A percentile compares a stretch with the other conserved stretches of the same genome.
phyloP scores from a whole-genome alignment of 2,888 invertebrate species.

The Rhagonycha lutea region DNA sequence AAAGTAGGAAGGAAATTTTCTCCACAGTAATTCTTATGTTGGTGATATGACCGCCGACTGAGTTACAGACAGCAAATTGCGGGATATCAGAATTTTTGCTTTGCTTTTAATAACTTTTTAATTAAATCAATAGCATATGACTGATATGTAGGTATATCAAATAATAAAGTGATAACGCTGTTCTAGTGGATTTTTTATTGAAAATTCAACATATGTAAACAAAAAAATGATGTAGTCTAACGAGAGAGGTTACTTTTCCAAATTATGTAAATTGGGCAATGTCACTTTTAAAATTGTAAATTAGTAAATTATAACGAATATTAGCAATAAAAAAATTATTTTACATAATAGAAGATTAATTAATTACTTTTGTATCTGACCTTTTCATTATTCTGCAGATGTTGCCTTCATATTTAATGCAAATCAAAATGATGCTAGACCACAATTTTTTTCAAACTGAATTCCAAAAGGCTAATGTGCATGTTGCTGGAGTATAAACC shows the following conservation, averaged over 20 bases:
- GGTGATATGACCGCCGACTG: not conserved
- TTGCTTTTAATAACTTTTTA: not conserved
- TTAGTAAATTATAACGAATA: not conserved
- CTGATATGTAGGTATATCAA: not conserved
- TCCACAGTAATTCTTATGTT: no score
- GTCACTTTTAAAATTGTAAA: not conserved
- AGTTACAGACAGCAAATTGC: not conserved
- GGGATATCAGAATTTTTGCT: not conserved
- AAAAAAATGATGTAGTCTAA: not conserved
- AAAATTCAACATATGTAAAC: not conserved
- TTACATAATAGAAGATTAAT: not conserved
- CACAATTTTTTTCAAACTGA: not conserved
- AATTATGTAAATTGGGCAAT: not conserved
- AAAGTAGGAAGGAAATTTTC: no score
- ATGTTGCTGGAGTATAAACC: not conserved
- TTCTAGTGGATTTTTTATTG: not conserved
- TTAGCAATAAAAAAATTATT: not conserved
- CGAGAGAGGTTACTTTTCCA: not conserved
- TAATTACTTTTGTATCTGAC: not conserved
- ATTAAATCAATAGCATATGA: not conserved
- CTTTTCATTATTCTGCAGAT: not conserved
- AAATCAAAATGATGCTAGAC: not conserved
- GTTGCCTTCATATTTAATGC: not conserved
- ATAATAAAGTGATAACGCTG: not conserved
- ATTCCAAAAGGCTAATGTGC: not conserved